Conservation (phyloP, 1,140 invertebrate genomes). For the Sinella curviseta region DNA sequence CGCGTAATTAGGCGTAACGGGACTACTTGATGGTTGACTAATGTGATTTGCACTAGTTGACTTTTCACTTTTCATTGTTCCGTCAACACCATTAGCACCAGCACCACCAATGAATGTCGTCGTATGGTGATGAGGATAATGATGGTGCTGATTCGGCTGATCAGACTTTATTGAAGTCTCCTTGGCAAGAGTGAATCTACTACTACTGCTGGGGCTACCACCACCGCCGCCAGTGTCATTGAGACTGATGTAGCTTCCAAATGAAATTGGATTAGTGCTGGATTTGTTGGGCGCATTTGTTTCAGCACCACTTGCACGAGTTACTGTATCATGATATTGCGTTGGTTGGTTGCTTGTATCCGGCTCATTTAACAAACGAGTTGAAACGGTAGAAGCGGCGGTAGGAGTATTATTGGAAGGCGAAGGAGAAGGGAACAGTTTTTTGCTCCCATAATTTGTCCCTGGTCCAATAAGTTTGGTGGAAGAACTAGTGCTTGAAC, state of each 20-base stretch:
- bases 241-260: not conserved
- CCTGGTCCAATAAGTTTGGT: slow-evolving; percentile 18
- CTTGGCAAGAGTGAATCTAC: not conserved
- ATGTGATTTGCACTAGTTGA: slow-evolving; percentile 10
- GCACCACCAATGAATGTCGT: not conserved
- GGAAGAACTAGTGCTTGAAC: slow-evolving; percentile 25
- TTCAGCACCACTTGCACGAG: not conserved
- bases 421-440: not conserved
- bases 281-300: not conserved
- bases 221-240: too few species aligned
- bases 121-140: not conserved
- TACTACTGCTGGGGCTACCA: not conserved
- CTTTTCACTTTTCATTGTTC: not conserved
- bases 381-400: not conserved
- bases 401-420: not conserved
- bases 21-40: slow-evolving; percentile 5
- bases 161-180: slow-evolving; percentile 1
- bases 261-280: slow-evolving; percentile 17
- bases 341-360: not conserved
- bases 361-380: not conserved
- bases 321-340: not conserved
- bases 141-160: not conserved
- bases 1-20: slow-evolving; percentile 1
- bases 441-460: slow-evolving; percentile 28
- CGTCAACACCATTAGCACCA: not conserved